Base-by-base conservation (phyloP, 2,113 vertebrate species). In the Caracal caracal region DNA sequence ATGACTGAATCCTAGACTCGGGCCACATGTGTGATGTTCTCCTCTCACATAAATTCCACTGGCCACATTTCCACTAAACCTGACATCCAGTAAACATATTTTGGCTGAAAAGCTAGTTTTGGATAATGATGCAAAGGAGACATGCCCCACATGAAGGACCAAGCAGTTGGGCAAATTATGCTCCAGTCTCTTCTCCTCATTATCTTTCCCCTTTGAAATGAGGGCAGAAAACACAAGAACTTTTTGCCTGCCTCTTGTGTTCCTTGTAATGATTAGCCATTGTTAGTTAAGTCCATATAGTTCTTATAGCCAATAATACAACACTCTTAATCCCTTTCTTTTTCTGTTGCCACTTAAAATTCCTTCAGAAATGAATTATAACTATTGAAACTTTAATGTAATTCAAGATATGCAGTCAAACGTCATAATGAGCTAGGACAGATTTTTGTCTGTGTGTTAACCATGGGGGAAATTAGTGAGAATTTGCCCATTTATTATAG, bases 321-420 rank as follows among this genome's bases (percentile, higher is more conserved):
- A 92, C 75, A 84, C 35, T 82, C 53, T 81, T 65, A 87, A 71
- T 59, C 28, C 19, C 3, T 88, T 90, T 90, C 35, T 73, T 96
- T 94, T 93, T 84, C 68, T 94, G 22, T 37, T 97, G 30, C 30
- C 56, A 90, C n/a, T 92, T 90, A 80, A 75, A 93, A 85, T 91
- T 79, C 24, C 80, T 96, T 91, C 47, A 82, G 51, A 92, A 89
- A 87, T 84, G 19, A 95, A 87, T 91, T 71, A 47, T 51, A 78
- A 76, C 66, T 89, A 40, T 33, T 84, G 68, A 93, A 97, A 88
- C 28, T 92, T 59, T 28, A 87, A 75, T 75, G 7, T 87, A 43
- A 87, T 90, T 86, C 30, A 87, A 80, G 68, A 65, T 84, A 83
- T 24, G 11, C 35, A 78, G 82, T 9, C 80, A 93, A 92, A 85